Conservation (phyloP, 2,797 vertebrate genomes). For the Lepus townsendii region DNA sequence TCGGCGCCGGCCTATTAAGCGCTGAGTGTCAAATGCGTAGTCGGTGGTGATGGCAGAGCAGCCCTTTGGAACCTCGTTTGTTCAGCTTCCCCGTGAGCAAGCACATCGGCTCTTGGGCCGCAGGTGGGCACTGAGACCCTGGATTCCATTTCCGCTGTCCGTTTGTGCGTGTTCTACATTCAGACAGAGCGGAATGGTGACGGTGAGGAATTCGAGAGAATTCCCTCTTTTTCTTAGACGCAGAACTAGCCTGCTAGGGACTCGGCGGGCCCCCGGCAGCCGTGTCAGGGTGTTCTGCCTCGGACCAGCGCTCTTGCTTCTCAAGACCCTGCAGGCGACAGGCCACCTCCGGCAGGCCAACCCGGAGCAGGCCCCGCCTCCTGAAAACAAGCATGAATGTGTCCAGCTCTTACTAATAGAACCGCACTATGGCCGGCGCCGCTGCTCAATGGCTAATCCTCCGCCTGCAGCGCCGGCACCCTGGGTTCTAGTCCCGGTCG, state of each 20-base stretch:
- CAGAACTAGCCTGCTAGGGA: constrained; percentile 14
- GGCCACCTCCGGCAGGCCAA: no score
- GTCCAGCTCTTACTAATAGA: not conserved
- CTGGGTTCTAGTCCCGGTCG: no score
- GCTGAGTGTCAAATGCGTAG: not conserved
- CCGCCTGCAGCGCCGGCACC: no score
- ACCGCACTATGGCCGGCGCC: not conserved
- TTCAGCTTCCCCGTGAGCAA: not conserved
- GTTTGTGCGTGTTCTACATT: not conserved
- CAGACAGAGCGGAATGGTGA: not conserved
- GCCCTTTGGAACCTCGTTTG: not conserved
- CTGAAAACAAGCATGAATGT: constrained; percentile 23
- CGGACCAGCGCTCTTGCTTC: constrained; percentile 17
- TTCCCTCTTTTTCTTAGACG: constrained; percentile 17
- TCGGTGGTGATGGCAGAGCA: not conserved
- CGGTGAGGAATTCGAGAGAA: constrained; percentile 3
- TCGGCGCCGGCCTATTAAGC: not conserved
- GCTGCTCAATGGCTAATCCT: no score
- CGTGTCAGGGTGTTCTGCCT: constrained; percentile 63
- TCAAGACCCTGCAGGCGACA: constrained; percentile 26
- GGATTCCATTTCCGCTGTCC: not conserved
- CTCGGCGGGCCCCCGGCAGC: not conserved
- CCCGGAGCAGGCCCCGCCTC: not conserved
- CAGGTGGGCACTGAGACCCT: not conserved
- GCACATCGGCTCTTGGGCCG: not conserved